Evolutionary conservation across 2,113 vertebrate genomes (phyloP).

Genomic region (Xiphias gladius): DNA sequence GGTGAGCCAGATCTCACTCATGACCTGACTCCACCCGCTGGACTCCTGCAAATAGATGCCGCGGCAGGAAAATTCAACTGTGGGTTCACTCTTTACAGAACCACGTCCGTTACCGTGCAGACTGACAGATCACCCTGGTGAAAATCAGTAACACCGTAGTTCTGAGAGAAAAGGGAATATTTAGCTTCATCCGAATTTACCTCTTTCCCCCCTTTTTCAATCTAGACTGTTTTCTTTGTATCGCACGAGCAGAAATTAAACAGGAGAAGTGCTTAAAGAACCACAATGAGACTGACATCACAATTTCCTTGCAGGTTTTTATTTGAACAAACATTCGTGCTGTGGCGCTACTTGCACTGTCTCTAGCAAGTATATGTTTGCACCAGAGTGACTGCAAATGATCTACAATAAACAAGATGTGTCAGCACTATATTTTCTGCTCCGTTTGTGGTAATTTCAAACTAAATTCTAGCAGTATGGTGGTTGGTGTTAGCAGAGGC

Average conservation of each 20-base stretch:
- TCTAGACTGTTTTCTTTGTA: neutral
- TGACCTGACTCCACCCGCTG: neutral
- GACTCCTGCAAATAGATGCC: neutral
- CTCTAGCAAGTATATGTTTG: too few species aligned
- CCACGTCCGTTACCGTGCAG: neutral
- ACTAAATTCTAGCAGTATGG: neutral
- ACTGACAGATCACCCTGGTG: neutral
- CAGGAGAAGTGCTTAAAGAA: too few species aligned
- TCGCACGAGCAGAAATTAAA: neutral
- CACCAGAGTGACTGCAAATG: neutral
- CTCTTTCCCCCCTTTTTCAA: neutral
- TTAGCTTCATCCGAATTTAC: neutral
- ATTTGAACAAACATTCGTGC: too few species aligned
- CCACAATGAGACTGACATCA: too few species aligned
- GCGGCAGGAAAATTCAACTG: neutral
- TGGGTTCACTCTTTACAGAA: neutral
- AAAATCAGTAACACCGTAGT: neutral
- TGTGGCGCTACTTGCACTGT: too few species aligned
- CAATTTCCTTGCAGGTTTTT: too few species aligned
- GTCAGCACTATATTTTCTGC: neutral
- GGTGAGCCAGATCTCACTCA: neutral
- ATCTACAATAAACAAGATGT: neutral
- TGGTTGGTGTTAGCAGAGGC: neutral
- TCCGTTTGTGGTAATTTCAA: neutral
- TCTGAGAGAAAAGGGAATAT: neutral